phyloP scores from a whole-genome alignment of 1,140 invertebrate genomes.

The Sycophaga agraensis region DNA sequence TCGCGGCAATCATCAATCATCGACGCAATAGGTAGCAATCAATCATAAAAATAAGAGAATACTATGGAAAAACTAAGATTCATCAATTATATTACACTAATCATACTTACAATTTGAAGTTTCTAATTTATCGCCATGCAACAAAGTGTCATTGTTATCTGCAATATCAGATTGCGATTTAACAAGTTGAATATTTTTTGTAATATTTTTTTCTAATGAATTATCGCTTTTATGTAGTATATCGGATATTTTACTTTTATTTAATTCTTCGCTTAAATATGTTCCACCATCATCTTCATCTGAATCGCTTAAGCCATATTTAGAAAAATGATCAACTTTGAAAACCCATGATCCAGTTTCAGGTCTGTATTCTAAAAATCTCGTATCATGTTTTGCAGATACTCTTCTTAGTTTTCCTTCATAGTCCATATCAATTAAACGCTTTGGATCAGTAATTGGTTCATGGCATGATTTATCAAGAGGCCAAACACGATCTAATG shows the following conservation, averaged over 20 bases:
- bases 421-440: constrained; percentile 82
- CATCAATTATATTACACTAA: too few relatives aligned
- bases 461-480: constrained; percentile 79
- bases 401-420: constrained; percentile 81
- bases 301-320: constrained; percentile 89
- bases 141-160: neutral
- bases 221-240: too few relatives aligned
- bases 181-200: neutral
- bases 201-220: neutral
- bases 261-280: constrained; percentile 11
- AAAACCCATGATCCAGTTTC: constrained; percentile 96
- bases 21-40: too few relatives aligned
- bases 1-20: too few relatives aligned
- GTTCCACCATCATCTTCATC: constrained; percentile 77
- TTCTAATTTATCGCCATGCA: neutral
- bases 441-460: constrained; percentile 79
- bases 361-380: constrained; percentile 92
- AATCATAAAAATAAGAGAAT: too few relatives aligned
- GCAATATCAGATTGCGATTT: neutral
- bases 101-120: neutral
- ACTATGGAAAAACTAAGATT: too few relatives aligned
- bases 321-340: constrained; percentile 92
- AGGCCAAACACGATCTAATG: constrained; percentile 93
- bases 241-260: constrained; percentile 11
- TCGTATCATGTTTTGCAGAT: constrained; percentile 82